Base-by-base conservation (phyloP, 1,140 invertebrate species). In the Neoseiulus cucumeris region DNA sequence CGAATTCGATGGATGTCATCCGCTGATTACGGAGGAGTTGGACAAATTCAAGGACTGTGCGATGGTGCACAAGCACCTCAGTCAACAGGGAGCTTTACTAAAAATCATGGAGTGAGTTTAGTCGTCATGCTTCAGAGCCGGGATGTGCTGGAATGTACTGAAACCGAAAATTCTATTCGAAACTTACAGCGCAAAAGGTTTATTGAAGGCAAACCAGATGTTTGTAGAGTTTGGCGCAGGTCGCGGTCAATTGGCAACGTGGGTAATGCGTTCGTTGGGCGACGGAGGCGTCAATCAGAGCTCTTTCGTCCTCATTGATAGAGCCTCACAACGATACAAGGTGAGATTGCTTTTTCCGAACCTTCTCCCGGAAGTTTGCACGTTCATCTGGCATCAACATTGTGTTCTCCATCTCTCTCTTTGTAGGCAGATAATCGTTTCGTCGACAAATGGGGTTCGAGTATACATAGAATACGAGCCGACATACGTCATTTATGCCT, bases 401-500 rank as follows among this genome's bases (percentile, higher is more conserved):
- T 14, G n/a, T n/a, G n/a, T n/a, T n/a, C n/a, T n/a, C n/a, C n/a
- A n/a, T n/a, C n/a, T n/a, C 33, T 39, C 9, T 39, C 12, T 59
- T 59, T 59, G 17, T 17, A 59, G 51, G 51, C 51, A 25, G 51
- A 59, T 20, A 59, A 59, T 25, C 51, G 51, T 17, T 59, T 59
- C 33, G 22, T 59, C 22, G 51, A 59, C 22, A 33, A 59, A 33
- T 59, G 51, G 51, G 51, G 51, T 5, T 12, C 51, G 22, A 29
- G 14, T 9, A 42, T 75, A 81, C 29, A 82, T 22, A 75, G 86
- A 45, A 77, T 88, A 33, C 78, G 84, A 20, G 84, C 82, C 0
- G 86, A 88, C 71, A 85, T 89, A 67, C 81, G 81, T 2, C 83
- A 88, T 75, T 74, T 90, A 7, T 75, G 80, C 68, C 74, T 90